Base-by-base conservation (phyloP, 2,888 invertebrate species). In the Aphodius granarius region DNA sequence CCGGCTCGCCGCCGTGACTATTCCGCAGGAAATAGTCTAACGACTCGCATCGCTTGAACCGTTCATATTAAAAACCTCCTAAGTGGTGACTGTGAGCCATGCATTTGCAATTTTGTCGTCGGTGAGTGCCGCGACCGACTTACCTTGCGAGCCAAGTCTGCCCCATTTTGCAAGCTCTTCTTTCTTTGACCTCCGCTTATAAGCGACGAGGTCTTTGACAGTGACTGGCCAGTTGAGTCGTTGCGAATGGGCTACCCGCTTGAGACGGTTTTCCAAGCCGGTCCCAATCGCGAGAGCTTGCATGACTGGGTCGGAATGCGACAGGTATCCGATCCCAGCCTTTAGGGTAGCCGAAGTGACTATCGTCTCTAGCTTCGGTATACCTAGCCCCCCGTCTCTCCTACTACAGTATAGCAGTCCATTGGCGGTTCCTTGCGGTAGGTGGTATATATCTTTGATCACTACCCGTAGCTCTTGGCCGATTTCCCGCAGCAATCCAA, bases 301-400 rank as follows among this genome's bases (percentile, higher is more conserved):
- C 77, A 82, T 79, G 5, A 77, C 80, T 6, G 82, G 81, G 75
- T 84, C 82, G n/a, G n/a, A n/a, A n/a, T n/a, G n/a, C n/a, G n/a
- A n/a, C n/a, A n/a, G n/a, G n/a, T n/a, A n/a, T n/a, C 77, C 81
- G 0, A 75, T 73, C 19, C 81, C 82, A 5, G 78, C 73, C 73
- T 76, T 76, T 16, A 82, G 73, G 65, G 76, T 78, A 17, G 79
- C 68, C 72, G 13, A 79, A 75, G 15, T 78, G n/a, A n/a, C n/a
- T n/a, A n/a, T n/a, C n/a, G n/a, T n/a, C n/a, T n/a, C n/a, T n/a
- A n/a, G n/a, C n/a, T n/a, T n/a, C n/a, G n/a, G n/a, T n/a, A n/a
- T n/a, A n/a, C n/a, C n/a, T n/a, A n/a, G n/a, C n/a, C 84, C 82
- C 64, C 84, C 84, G 78, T 84, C 84, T 76, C 78, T 71, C 80